Evolutionary conservation across 2,888 invertebrate species (phyloP).

Genomic region (Apamea epomidion): DNA sequence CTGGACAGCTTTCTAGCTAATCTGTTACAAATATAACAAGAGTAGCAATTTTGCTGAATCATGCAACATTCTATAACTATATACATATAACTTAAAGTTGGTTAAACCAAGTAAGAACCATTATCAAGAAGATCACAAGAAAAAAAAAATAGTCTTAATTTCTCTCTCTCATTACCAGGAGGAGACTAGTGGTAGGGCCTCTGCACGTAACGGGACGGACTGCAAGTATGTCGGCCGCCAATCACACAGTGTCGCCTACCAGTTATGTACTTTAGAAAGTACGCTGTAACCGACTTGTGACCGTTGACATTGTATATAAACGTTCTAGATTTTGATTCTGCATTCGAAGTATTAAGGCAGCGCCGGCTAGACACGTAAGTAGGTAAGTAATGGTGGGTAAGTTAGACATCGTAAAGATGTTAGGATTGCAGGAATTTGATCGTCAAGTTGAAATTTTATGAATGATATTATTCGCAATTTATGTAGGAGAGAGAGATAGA

Average conservation of each 20-base stretch:
- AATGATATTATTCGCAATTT: conserved; percentile 10
- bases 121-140: conserved; percentile 6
- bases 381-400: conserved; percentile 37
- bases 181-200: conserved; percentile 73
- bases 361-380: conserved; percentile 40
- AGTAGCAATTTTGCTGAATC: conserved; percentile 5
- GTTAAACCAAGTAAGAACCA: not conserved
- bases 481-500: not conserved
- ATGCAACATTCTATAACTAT: not conserved
- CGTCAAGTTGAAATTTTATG: not conserved
- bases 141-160: not conserved
- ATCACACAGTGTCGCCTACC: conserved; percentile 79
- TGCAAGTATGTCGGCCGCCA: conserved; percentile 84
- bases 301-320: conserved; percentile 69
- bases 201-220: conserved; percentile 78
- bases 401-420: conserved; percentile 32
- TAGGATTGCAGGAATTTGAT: conserved; percentile 12
- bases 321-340: conserved; percentile 63
- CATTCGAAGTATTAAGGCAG: conserved; percentile 39
- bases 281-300: conserved; percentile 65
- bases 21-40: not conserved
- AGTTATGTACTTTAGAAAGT: conserved; percentile 81
- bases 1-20: not conserved
- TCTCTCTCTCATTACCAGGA: conserved; percentile 3
- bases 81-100: not conserved